phyloP scores from a whole-genome alignment of 1,140 invertebrate species.

The Campodea augens region DNA sequence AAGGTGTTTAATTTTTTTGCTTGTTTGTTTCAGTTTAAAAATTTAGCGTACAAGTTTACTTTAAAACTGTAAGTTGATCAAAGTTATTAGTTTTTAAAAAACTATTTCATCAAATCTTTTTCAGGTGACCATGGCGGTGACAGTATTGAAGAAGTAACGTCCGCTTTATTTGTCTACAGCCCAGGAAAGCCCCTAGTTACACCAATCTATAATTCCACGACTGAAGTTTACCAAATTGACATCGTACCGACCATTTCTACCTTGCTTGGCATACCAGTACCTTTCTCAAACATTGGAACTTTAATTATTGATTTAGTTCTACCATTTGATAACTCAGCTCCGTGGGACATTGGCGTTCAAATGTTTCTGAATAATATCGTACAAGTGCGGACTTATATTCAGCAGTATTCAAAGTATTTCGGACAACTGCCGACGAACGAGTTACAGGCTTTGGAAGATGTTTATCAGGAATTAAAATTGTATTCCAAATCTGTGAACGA shows the following conservation, averaged over 20 bases:
- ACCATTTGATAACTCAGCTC: slow-evolving; percentile 20
- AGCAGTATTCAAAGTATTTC: slow-evolving; percentile 29
- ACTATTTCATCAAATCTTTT: too few species aligned
- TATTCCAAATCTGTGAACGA: slow-evolving; percentile 26
- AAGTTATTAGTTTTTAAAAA: too few species aligned
- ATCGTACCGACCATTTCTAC: slow-evolving; percentile 79
- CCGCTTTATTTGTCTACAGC: slow-evolving; percentile 70
- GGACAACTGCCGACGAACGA: slow-evolving; percentile 29
- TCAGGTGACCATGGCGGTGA: slow-evolving; percentile 96
- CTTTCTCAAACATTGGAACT: slow-evolving; percentile 78
- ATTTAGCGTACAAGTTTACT: too few species aligned
- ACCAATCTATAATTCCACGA: slow-evolving; percentile 15
- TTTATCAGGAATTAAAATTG: slow-evolving; percentile 5
- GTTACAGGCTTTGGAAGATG: slow-evolving; percentile 17
- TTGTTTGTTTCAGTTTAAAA: too few species aligned
- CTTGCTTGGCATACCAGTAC: slow-evolving; percentile 72
- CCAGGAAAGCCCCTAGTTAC: slow-evolving; percentile 20
- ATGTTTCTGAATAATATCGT: slow-evolving; percentile 50
- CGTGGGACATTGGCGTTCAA: slow-evolving; percentile 20
- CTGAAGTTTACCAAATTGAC: slow-evolving; percentile 51
- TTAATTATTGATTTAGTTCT: slow-evolving; percentile 48
- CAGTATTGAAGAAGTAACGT: slow-evolving; percentile 62
- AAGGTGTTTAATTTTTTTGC: too few species aligned
- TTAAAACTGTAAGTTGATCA: too few species aligned
- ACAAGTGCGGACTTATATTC: slow-evolving; percentile 45